phyloP scores from a whole-genome alignment of 2,113 vertebrate species.

The zebrafish (Danio rerio) region DNA sequence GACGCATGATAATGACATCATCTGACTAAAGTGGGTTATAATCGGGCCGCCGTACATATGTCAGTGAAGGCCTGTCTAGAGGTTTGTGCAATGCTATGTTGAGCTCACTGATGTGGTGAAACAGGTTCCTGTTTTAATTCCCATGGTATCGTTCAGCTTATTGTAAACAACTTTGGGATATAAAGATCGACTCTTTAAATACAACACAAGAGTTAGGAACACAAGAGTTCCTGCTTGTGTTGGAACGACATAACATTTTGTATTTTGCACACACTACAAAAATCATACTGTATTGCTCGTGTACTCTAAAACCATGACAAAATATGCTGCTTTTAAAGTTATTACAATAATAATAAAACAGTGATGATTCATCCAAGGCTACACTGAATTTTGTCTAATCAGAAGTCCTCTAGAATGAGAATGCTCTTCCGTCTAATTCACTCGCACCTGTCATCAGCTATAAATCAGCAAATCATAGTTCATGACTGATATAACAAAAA shows the following conservation, averaged over 20 bases:
- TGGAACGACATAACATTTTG: too few species aligned
- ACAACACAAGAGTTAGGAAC: too few species aligned
- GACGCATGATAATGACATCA: constrained; percentile 89
- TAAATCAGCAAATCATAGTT: not conserved
- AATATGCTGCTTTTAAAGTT: too few species aligned
- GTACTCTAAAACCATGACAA: too few species aligned
- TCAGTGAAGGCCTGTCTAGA: constrained; percentile 45
- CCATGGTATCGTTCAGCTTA: not conserved
- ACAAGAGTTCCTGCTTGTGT: not conserved
- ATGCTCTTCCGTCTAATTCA: not conserved
- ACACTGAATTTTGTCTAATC: not conserved
- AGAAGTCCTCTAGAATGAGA: not conserved
- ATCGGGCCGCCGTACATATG: constrained; percentile 75
- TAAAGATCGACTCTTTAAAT: too few species aligned
- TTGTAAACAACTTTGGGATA: not conserved
- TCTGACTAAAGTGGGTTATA: constrained; percentile 70
- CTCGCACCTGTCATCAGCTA: not conserved
- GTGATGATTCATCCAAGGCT: not conserved
- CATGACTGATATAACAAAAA: not conserved
- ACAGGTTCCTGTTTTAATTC: constrained; percentile 34
- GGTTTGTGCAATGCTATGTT: not conserved
- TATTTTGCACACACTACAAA: too few species aligned
- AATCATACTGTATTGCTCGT: too few species aligned
- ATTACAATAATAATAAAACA: not conserved
- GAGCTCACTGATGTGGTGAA: constrained; percentile 35